Evolutionary conservation across 2,888 invertebrate species (phyloP), one percentile per base, ranked within the genome.

Genomic region (Clusia tigrina): DNA sequence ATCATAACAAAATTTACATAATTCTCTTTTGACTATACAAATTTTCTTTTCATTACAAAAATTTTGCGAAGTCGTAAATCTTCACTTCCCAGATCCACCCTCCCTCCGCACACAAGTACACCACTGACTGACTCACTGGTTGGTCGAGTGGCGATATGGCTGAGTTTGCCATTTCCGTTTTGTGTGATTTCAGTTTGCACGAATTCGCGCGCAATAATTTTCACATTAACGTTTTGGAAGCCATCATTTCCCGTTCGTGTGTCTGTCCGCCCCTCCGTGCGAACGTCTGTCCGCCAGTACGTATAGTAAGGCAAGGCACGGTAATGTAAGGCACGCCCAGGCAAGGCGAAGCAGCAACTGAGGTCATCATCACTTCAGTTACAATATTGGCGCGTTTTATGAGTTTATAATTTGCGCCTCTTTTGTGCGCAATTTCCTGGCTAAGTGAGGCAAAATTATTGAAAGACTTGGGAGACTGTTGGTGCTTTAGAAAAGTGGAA

Each of bases 311-410:
- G 32, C 32, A 6, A 12, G 12, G 32, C 6, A 12, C 32, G 32
- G 6, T 32, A 12, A 9, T 32, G 32, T n/a, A n/a, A n/a, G n/a
- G n/a, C 12, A 32, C 32, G 32, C 32, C 32, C 32, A 32, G n/a
- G n/a, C n/a, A n/a, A n/a, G n/a, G n/a, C n/a, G n/a, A n/a, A n/a
- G n/a, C n/a, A n/a, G 48, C 48, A 18, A 3, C 48, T 48, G 48
- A 48, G 48, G 48, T 48, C 48, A 48, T n/a, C n/a, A n/a, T 48
- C 48, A 15, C 22, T 48, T 20, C 48, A 48, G 18, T 48, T 48
- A 15, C 18, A 20, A 18, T 20, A 48, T 22, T 48, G 48, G 22
- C 20, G 48, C 5, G 18, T 48, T 18, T 18, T n/a, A 6, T 9
- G 32, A 6, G 32, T 32, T 32, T 12, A 32, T 32, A 9, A 9